Conservation (phyloP, 2,888 invertebrate genomes). For the Volucella zonaria region DNA sequence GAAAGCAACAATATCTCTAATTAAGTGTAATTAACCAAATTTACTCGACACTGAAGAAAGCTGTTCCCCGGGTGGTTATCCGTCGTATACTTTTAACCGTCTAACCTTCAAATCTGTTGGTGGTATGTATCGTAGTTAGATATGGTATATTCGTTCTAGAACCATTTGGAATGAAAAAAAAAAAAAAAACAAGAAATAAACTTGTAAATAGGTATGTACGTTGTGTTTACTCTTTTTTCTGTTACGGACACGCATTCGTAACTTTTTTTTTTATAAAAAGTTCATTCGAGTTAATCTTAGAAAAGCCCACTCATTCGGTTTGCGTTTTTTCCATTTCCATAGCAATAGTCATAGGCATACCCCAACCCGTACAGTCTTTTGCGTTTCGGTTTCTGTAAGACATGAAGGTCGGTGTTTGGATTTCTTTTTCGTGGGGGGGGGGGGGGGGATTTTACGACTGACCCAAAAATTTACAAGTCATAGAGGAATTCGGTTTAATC, state of each 20-base stretch:
- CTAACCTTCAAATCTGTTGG: slow-evolving; percentile 35
- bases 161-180: slow-evolving; percentile 20
- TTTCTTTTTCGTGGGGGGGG: background rate
- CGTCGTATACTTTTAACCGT: background rate
- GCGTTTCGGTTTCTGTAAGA: slow-evolving; percentile 27
- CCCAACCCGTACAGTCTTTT: background rate
- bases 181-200: slow-evolving; percentile 13
- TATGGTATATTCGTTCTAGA: slow-evolving; percentile 3
- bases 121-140: slow-evolving; percentile 16
- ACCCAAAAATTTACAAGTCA: slow-evolving; percentile 22
- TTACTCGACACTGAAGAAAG: no score
- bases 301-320: slow-evolving; percentile 7
- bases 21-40: no score
- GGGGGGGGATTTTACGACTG: slow-evolving; percentile 15
- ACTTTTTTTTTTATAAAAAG: slow-evolving; percentile 8
- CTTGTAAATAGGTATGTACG: no score
- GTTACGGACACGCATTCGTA: background rate
- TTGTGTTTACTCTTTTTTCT: background rate
- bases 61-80: no score
- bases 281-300: background rate
- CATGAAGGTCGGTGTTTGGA: slow-evolving; percentile 3
- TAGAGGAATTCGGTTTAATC: slow-evolving; percentile 10
- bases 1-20: no score
- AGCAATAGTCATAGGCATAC: no score
- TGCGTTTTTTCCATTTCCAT: slow-evolving; percentile 21